A percentile compares a stretch with the other conserved stretches of the same genome.
Evolutionary conservation across 2,113 vertebrate species (phyloP).

Genomic region (Eidolon helvum): DNA sequence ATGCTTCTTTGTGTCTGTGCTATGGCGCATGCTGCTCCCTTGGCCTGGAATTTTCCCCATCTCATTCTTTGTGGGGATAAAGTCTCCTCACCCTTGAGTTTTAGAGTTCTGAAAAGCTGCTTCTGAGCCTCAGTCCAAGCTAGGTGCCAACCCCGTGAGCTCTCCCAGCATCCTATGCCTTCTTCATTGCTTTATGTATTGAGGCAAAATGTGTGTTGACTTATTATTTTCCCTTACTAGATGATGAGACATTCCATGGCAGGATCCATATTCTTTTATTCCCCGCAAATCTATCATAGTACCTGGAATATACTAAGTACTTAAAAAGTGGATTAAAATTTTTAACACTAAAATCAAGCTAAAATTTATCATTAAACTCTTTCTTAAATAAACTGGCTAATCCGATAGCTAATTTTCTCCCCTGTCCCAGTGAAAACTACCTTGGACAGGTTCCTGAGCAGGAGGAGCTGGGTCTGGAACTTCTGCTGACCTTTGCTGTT

Average conservation of each 20-base stretch:
- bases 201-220: not conserved
- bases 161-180: not conserved
- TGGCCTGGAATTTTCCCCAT: too few relatives aligned
- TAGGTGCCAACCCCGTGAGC: not conserved
- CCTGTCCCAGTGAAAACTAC: slow-evolving; percentile 55
- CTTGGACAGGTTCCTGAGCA: slow-evolving; percentile 80
- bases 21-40: not conserved
- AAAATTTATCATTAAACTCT: not conserved
- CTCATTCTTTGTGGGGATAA: not conserved
- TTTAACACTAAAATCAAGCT: not conserved
- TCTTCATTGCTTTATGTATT: too few relatives aligned
- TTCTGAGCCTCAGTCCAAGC: not conserved
- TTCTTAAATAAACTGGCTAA: not conserved
- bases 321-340: not conserved
- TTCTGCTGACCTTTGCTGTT: slow-evolving; percentile 72
- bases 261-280: not conserved
- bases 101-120: not conserved
- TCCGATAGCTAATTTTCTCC: not conserved
- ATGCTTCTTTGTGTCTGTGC: not conserved
- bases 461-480: slow-evolving; percentile 68
- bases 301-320: not conserved
- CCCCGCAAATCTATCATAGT: not conserved
- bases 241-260: not conserved
- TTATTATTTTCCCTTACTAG: not conserved
- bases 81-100: not conserved